phyloP scores from a whole-genome alignment of 2,888 invertebrate species.

The Dryobota labecula region DNA sequence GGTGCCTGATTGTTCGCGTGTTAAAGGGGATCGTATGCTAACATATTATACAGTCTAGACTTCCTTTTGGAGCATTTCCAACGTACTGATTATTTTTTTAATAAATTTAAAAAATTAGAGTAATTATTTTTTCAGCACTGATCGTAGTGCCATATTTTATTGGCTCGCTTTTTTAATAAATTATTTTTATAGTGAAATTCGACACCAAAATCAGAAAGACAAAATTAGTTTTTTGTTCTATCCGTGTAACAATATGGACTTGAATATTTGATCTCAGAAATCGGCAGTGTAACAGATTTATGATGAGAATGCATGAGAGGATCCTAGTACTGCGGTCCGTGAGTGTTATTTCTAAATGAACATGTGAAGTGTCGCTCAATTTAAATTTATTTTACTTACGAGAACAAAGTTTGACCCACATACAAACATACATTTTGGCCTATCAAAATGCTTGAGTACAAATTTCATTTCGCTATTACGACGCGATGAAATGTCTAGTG shows the following conservation, averaged over 20 bases:
- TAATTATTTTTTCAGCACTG: constrained; percentile 88
- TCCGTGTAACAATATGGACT: constrained; percentile 82
- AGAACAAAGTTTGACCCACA: constrained; percentile 60
- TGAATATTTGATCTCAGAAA: constrained; percentile 87
- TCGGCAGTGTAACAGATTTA: constrained; percentile 75
- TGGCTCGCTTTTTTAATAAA: constrained; percentile 85
- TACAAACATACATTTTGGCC: constrained; percentile 73
- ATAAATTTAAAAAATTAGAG: constrained; percentile 83
- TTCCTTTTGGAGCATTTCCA: constrained; percentile 85
- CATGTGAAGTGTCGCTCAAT: constrained; percentile 74
- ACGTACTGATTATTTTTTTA: constrained; percentile 88
- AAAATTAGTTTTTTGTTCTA: constrained; percentile 79
- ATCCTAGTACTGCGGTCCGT: constrained; percentile 48
- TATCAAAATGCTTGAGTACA: constrained; percentile 82
- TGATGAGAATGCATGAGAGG: constrained; percentile 65
- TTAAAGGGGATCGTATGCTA: constrained; percentile 76
- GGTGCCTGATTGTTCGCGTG: constrained; percentile 86
- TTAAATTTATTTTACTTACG: constrained; percentile 64
- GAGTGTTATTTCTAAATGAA: constrained; percentile 61
- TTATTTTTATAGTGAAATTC: constrained; percentile 86
- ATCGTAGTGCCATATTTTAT: constrained; percentile 89
- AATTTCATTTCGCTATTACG: constrained; percentile 71
- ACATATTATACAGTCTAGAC: constrained; percentile 71
- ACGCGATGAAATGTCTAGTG: constrained; percentile 60
- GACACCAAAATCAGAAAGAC: constrained; percentile 89